Evolutionary conservation across 1,140 invertebrate species (phyloP).

Genomic region (Anadara kagoshimensis): DNA sequence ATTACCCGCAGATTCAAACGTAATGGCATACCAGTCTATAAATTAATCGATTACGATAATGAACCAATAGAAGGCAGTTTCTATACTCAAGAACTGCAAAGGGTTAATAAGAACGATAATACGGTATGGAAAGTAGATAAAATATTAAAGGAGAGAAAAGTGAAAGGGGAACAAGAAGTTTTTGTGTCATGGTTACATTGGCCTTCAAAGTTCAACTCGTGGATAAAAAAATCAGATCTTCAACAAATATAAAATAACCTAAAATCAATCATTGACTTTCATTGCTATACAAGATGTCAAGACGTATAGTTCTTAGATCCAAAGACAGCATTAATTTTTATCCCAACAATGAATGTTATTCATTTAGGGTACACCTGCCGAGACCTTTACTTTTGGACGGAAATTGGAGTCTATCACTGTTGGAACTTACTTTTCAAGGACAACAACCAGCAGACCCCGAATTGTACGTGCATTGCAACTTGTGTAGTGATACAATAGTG

Average conservation of each 20-base stretch:
- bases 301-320: conserved; percentile 2
- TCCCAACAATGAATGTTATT: neutral
- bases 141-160: conserved; percentile 19
- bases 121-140: conserved; percentile 22
- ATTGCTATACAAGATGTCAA: conserved; percentile 5
- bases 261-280: neutral
- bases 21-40: conserved; percentile 13
- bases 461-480: too few relatives aligned
- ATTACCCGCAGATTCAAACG: conserved; percentile 21
- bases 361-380: neutral
- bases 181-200: conserved; percentile 30
- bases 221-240: conserved; percentile 6
- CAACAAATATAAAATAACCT: neutral
- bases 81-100: conserved; percentile 36
- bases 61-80: conserved; percentile 32
- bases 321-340: neutral
- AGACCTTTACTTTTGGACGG: neutral
- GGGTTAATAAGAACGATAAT: conserved; percentile 21
- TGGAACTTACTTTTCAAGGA: neutral
- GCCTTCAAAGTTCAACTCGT: conserved; percentile 43
- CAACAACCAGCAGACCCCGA: too few relatives aligned
- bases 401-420: conserved; percentile 3
- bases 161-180: conserved; percentile 12
- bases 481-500: conserved; percentile 10
- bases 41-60: conserved; percentile 22